phyloP scores from a whole-genome alignment of 2,888 invertebrate genomes.

The Danaus chrysippus region DNA sequence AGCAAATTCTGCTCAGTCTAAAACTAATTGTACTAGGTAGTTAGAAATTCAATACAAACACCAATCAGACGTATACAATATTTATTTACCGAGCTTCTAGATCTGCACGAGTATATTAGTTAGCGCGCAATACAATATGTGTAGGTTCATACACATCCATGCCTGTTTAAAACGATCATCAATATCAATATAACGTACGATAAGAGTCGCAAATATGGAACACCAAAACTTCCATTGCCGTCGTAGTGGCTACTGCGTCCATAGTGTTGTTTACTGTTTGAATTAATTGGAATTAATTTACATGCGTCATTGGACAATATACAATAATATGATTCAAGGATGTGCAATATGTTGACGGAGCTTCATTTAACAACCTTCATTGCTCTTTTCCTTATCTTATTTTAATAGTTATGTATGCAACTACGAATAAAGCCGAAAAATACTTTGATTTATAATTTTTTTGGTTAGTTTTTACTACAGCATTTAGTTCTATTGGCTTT shows the following conservation, averaged over 20 bases:
- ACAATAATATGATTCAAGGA: neutral
- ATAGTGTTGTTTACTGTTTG: constrained; percentile 17
- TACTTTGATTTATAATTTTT: too few species aligned
- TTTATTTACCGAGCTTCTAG: neutral
- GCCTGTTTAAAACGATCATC: constrained; percentile 29
- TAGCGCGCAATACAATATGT: constrained; percentile 15
- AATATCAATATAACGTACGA: constrained; percentile 37
- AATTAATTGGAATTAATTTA: neutral
- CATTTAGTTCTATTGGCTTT: too few species aligned
- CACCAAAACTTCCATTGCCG: constrained; percentile 48
- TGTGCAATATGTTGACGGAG: too few species aligned
- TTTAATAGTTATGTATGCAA: too few species aligned
- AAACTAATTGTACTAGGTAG: neutral
- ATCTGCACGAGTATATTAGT: neutral
- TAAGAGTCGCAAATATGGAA: neutral
- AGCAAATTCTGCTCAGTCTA: too few species aligned
- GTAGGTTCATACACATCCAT: constrained; percentile 24
- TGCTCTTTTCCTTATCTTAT: too few species aligned
- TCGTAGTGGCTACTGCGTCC: constrained; percentile 28
- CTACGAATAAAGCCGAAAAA: too few species aligned
- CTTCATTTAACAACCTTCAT: too few species aligned
- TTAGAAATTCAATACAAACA: neutral
- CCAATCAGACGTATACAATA: neutral
- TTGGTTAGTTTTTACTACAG: too few species aligned
- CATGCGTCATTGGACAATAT: neutral